A percentile compares a stretch with the other conserved stretches of the same genome.
These are phyloP conservation scores for Drosophila cognata DNA, from an alignment of 2,888 invertebrate genomes.

Conservation along the genomic window DNA sequence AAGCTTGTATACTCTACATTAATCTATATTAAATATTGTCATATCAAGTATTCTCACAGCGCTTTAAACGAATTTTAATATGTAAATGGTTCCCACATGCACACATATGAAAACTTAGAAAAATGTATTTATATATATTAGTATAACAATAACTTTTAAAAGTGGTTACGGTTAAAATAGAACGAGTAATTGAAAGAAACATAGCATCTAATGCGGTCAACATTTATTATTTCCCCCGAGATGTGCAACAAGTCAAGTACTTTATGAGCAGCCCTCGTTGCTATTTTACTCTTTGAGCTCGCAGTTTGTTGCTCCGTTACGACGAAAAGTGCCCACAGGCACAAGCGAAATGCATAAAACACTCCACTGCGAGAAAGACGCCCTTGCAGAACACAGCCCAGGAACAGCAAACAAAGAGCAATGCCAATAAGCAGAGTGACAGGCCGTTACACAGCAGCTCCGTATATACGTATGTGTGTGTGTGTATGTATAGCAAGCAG, in stretches of 20 bases:
- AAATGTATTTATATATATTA: too few relatives aligned
- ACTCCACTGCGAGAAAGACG: conserved; percentile 29
- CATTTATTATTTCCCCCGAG: background rate
- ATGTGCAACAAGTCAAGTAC: background rate
- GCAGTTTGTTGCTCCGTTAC: conserved; percentile 33
- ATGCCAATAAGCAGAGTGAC: conserved; percentile 62
- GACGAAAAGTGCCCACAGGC: conserved; percentile 34
- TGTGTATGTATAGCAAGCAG: conserved; percentile 31
- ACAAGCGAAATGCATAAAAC: conserved; percentile 30
- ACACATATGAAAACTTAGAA: too few relatives aligned
- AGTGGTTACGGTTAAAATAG: too few relatives aligned
- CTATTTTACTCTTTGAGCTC: conserved; percentile 1
- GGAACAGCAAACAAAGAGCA: conserved; percentile 57
- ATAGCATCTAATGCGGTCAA: background rate
- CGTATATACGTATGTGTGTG: background rate
- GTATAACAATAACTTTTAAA: too few relatives aligned
- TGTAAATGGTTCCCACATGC: too few relatives aligned
- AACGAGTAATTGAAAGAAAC: background rate
- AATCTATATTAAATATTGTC: background rate
- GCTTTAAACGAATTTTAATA: too few relatives aligned
- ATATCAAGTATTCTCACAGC: background rate
- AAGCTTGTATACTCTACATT: background rate
- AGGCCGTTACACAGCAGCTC: conserved; percentile 42
- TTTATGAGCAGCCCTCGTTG: conserved; percentile 26
- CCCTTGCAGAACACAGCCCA: conserved; percentile 44